phyloP scores from a whole-genome alignment of 2,888 invertebrate species.

The Drosophila atripex region DNA sequence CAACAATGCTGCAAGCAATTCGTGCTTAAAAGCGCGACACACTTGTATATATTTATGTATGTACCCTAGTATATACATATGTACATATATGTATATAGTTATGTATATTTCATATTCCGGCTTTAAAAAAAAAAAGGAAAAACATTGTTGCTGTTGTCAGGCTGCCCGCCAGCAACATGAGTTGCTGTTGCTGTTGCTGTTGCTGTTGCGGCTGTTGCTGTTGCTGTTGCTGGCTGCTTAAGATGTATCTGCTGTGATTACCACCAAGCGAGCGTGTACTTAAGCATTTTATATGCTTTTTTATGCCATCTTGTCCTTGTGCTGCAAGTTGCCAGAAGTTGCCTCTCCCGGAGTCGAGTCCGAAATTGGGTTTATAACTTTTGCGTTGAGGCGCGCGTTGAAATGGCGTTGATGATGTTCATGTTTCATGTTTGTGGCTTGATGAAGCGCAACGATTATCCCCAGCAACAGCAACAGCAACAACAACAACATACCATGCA shows the following conservation, averaged over 20 bases:
- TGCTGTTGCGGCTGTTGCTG: conserved; percentile 54
- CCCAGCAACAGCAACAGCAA: conserved; percentile 56
- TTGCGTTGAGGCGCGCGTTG: conserved; percentile 68
- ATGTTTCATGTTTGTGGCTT: conserved; percentile 77
- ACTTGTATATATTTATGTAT: conserved; percentile 27
- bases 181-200: conserved; percentile 56
- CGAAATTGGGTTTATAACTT: conserved; percentile 74
- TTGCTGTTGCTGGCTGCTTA: conserved; percentile 61
- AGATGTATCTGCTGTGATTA: conserved; percentile 77
- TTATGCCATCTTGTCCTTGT: conserved; percentile 73
- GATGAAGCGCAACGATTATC: conserved; percentile 80
- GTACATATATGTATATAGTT: conserved; percentile 8
- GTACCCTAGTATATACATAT: conserved; percentile 35
- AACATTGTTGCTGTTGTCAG: conserved; percentile 53
- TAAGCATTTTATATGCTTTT: conserved; percentile 78
- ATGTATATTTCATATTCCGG: conserved; percentile 7
- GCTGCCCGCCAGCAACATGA: conserved; percentile 55
- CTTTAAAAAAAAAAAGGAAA: conserved; percentile 5
- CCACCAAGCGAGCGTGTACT: conserved; percentile 78
- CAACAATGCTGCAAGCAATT: conserved; percentile 59
- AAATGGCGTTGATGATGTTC: conserved; percentile 80
- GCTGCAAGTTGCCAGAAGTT: conserved; percentile 36
- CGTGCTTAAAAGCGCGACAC: conserved; percentile 60
- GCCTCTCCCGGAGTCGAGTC: conserved; percentile 20
- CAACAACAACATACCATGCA: conserved; percentile 43